A percentile compares a stretch with the other conserved stretches of the same genome.
These are phyloP conservation scores for Mesorhabditis spiculigera DNA, from an alignment of 2,888 invertebrate genomes.

Conservation along the genomic window DNA sequence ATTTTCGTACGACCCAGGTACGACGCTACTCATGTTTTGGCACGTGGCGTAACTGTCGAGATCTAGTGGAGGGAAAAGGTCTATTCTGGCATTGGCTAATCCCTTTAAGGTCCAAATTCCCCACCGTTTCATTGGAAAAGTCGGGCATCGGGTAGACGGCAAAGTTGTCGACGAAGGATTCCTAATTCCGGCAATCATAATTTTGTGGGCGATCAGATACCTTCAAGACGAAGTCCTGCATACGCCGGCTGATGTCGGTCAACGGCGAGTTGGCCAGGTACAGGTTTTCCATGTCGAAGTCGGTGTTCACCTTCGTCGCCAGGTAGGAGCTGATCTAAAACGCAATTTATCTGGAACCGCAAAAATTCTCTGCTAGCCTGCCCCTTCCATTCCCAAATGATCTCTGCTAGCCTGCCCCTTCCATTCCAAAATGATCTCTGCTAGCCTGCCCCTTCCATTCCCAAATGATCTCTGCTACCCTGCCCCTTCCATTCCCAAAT, in stretches of 20 bases:
- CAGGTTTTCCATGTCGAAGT: constrained; percentile 56
- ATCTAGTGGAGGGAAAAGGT: too few species aligned
- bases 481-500: too few species aligned
- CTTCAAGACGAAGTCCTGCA: constrained; percentile 35
- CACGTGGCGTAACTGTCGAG: too few species aligned
- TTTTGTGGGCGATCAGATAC: background rate
- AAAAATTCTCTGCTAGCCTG: too few species aligned
- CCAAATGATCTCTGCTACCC: too few species aligned
- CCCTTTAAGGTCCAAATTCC: background rate
- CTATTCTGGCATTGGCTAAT: too few species aligned
- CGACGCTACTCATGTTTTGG: too few species aligned
- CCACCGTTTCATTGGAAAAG: constrained; percentile 41
- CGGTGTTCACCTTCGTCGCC: constrained; percentile 49
- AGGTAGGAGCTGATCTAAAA: constrained; percentile 41
- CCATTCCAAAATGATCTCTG: too few species aligned
- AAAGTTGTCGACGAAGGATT: constrained; percentile 54
- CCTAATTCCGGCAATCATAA: constrained; percentile 14
- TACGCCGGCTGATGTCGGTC: constrained; percentile 47
- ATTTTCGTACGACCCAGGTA: too few species aligned
- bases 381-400: too few species aligned
- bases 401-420: too few species aligned
- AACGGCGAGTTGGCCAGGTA: constrained; percentile 51
- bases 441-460: too few species aligned
- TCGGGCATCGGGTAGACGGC: constrained; percentile 47
- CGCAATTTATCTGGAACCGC: background rate